Evolutionary conservation across 2,888 invertebrate genomes (phyloP).

Genomic region (Scotopteryx bipunctaria): DNA sequence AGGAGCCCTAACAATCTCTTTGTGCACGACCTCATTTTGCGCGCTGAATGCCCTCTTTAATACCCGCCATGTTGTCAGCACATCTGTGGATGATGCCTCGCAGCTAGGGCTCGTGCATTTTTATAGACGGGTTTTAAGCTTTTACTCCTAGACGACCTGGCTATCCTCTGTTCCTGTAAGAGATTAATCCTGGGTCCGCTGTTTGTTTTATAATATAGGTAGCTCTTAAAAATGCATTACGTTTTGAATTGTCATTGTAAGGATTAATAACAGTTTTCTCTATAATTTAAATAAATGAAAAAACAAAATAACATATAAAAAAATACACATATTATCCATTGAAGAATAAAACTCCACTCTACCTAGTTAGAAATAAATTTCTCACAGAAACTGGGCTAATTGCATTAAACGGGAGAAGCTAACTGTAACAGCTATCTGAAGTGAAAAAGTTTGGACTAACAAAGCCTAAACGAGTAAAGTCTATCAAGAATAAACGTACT

Average conservation of each 20-base stretch:
- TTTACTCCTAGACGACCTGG: not conserved
- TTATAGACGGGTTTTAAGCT: slow-evolving; percentile 9
- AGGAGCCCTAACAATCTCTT: slow-evolving; percentile 69
- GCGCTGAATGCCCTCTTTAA: slow-evolving; percentile 59
- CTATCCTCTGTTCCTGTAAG: no score
- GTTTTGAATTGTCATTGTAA: no score
- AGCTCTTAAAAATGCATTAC: no score
- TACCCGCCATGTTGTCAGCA: slow-evolving; percentile 53
- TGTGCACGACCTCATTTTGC: slow-evolving; percentile 71
- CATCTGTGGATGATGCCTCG: slow-evolving; percentile 47
- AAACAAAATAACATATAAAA: no score
- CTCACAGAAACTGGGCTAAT: slow-evolving; percentile 37
- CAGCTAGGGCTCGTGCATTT: slow-evolving; percentile 31
- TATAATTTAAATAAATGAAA: no score
- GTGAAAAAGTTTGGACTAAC: slow-evolving; percentile 21
- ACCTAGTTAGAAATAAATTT: slow-evolving; percentile 13
- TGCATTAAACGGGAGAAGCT: slow-evolving; percentile 40
- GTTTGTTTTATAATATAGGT: no score
- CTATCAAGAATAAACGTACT: slow-evolving; percentile 36
- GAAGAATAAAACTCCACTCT: not conserved
- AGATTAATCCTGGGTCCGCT: no score
- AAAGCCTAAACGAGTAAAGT: slow-evolving; percentile 40
- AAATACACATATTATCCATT: not conserved
- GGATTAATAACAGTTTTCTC: no score
- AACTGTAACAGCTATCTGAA: slow-evolving; percentile 40